Evolutionary conservation across 2,888 invertebrate genomes (phyloP), one percentile per base, ranked within the genome.

Genomic region (Sarcophaga carnaria): DNA sequence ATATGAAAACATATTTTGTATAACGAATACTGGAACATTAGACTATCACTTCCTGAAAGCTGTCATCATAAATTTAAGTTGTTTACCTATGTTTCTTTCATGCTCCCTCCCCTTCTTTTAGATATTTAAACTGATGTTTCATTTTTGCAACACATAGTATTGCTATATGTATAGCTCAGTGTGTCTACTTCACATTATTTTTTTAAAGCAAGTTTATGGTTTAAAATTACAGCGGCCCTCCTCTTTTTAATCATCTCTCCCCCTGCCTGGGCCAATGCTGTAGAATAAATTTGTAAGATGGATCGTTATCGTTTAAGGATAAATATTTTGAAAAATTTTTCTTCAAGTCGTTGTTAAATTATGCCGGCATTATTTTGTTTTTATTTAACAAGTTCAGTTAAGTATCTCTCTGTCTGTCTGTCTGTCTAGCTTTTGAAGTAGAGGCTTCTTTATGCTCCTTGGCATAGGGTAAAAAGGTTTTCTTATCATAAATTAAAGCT

Each of bases 271-370:
- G 49, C n/a, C 60, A 70, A 63, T 17, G 78, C 37, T 47, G 22
- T 49, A 79, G 74, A 85, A 80, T 59, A 67, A 78, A 80, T 89
- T 89, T 85, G 87, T 62, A 91, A 92, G 92, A 93, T 92, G 90
- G 92, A 92, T 92, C 92, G 92, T 92, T 92, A 92, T 92, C 93
- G 91, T 89, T 92, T 90, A 37, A 92, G 90, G 90, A 92, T 92
- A 92, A 91, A 89, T 82, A 84, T 79, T 87, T 87, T 87, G 64
- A 87, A 87, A 81, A 79, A 66, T 84, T 75, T 72, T 80, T 88
- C 66, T 85, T 80, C 27, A 80, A 75, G 64, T 84, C 71, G 60
- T 72, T 71, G 80, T 76, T 85, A 85, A 84, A 76, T 85, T 80
- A 80, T 80, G 71, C 66, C 22, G 49, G 76, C 64, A 80, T 70